phyloP scores from a whole-genome alignment of 2,113 vertebrate species.

The Baryphthengus martii region DNA sequence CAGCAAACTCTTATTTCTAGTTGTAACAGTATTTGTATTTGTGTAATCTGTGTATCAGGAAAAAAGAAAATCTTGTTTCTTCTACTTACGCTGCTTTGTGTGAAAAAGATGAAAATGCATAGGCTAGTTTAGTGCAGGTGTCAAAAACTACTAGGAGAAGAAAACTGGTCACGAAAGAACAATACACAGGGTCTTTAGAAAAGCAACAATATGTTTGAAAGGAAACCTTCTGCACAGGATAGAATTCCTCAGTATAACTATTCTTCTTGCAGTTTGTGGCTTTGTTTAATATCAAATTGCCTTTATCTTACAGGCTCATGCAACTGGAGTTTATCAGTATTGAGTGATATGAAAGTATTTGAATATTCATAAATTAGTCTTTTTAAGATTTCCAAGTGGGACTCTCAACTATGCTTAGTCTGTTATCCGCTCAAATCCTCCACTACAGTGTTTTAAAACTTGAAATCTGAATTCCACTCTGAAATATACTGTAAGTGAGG shows the following conservation, averaged over 20 bases:
- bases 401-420: conserved; percentile 32
- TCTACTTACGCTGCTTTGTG: background rate
- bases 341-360: conserved; percentile 27
- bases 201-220: background rate
- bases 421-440: conserved; percentile 33
- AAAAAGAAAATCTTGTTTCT: background rate
- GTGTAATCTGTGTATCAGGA: background rate
- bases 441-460: conserved; percentile 20
- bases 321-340: conserved; percentile 15
- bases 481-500: conserved; percentile 53
- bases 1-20: background rate
- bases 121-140: background rate
- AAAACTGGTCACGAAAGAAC: background rate
- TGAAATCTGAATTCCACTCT: conserved; percentile 36
- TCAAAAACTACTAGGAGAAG: background rate
- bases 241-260: background rate
- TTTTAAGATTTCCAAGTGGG: conserved; percentile 38
- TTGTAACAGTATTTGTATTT: background rate
- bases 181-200: background rate
- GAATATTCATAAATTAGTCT: conserved; percentile 20
- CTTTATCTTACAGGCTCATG: background rate
- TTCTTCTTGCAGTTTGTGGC: background rate
- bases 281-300: conserved; percentile 22
- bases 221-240: background rate
- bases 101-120: background rate